phyloP scores from a whole-genome alignment of 1,140 invertebrate species.

The Akabosia matsudoensis region DNA sequence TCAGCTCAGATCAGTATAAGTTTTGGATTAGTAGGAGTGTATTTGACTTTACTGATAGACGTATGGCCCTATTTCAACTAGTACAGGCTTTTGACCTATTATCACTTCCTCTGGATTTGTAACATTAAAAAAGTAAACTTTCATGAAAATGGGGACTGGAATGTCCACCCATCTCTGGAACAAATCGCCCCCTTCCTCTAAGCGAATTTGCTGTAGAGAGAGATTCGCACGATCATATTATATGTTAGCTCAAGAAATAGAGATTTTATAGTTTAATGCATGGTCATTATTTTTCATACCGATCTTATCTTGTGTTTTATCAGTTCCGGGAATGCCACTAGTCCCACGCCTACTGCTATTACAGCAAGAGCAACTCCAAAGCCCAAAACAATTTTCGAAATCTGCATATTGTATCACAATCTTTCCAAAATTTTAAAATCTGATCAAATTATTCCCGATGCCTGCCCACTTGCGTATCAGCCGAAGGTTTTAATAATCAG shows the following conservation, averaged over 20 bases:
- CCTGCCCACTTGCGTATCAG: no score
- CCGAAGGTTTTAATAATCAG: no score
- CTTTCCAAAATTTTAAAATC: no score
- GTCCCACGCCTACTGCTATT: constrained; percentile 4
- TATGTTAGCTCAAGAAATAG: no score
- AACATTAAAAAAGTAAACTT: constrained; percentile 56
- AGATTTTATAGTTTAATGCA: not conserved
- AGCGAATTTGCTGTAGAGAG: constrained; percentile 11
- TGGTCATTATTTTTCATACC: constrained; percentile 18
- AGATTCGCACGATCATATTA: not conserved
- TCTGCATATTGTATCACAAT: constrained; percentile 4
- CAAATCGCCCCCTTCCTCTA: constrained; percentile 24
- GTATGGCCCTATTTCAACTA: constrained; percentile 56
- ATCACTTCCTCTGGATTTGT: constrained; percentile 53
- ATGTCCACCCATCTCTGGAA: constrained; percentile 45
- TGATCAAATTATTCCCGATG: no score
- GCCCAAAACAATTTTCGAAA: constrained; percentile 11
- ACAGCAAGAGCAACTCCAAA: constrained; percentile 7
- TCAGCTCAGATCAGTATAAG: no score
- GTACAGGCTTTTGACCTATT: constrained; percentile 52
- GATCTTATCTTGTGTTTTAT: constrained; percentile 27
- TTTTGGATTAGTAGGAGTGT: not conserved
- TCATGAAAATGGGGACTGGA: constrained; percentile 55
- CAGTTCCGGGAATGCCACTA: constrained; percentile 15
- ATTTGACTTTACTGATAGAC: constrained; percentile 53